Evolutionary conservation across 2,797 vertebrate genomes (phyloP).

Genomic region (Mallotus villosus): DNA sequence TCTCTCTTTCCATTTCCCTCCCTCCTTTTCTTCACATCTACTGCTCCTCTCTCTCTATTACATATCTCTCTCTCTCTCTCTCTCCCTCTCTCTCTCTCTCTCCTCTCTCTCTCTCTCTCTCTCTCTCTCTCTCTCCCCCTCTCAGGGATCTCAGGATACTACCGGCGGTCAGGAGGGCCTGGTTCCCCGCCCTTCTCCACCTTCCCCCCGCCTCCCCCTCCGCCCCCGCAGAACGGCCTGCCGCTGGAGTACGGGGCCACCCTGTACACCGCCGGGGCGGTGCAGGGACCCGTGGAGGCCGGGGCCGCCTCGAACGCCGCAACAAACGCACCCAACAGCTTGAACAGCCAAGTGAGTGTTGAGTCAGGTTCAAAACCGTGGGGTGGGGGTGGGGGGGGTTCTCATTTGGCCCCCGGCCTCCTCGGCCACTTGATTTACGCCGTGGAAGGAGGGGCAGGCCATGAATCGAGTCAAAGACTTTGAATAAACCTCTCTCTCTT

Average conservation of each 20-base stretch:
- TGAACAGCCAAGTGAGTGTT: slow-evolving; percentile 72
- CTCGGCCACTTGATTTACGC: neutral
- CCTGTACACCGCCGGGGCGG: slow-evolving; percentile 69
- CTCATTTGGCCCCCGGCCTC: neutral
- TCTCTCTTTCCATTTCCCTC: slow-evolving; percentile 19
- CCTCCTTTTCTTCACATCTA: neutral
- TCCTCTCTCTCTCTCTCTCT: neutral
- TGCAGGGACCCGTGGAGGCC: slow-evolving; percentile 75
- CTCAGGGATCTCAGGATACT: slow-evolving; percentile 78
- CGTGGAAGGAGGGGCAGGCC: neutral
- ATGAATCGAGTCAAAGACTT: neutral
- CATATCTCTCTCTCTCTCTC: neutral
- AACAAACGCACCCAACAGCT: slow-evolving; percentile 64
- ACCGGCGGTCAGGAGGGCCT: slow-evolving; percentile 78
- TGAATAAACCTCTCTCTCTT: neutral
- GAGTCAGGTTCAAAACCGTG: slow-evolving; percentile 13
- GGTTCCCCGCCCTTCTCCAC: slow-evolving; percentile 75
- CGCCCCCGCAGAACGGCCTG: slow-evolving; percentile 80
- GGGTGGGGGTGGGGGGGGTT: no score
- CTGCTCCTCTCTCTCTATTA: slow-evolving; percentile 1
- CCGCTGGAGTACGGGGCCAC: slow-evolving; percentile 76
- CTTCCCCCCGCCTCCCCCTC: slow-evolving; percentile 79
- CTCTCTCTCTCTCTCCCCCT: neutral
- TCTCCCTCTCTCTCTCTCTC: neutral
- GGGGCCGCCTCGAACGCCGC: slow-evolving; percentile 60